Evolutionary conservation across 2,113 vertebrate species (phyloP).

Genomic region (cattle (Bos taurus)): DNA sequence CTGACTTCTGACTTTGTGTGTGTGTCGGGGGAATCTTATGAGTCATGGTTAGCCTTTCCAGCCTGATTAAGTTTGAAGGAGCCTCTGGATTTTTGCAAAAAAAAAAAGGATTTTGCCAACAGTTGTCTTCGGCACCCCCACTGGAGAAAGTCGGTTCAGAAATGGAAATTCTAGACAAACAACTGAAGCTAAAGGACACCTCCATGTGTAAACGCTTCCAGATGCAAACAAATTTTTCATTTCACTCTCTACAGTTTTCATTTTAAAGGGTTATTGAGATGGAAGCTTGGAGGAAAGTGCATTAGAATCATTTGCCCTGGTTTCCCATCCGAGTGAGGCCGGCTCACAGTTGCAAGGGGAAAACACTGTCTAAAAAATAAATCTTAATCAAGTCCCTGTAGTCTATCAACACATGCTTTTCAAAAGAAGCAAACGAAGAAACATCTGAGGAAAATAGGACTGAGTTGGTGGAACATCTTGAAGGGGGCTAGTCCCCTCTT

Average conservation of each 20-base stretch:
- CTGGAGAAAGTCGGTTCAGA: slow-evolving; percentile 66
- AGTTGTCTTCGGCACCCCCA: slow-evolving; percentile 46
- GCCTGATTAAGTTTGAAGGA: slow-evolving; percentile 3
- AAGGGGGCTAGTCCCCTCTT: slow-evolving; percentile 66
- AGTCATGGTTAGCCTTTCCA: neutral
- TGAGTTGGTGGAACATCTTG: slow-evolving; percentile 70
- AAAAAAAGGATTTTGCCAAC: slow-evolving; percentile 57
- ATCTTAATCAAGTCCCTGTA: slow-evolving; percentile 64
- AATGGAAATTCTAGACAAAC: slow-evolving; percentile 77
- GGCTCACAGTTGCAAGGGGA: slow-evolving; percentile 21
- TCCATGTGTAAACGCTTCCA: slow-evolving; percentile 79
- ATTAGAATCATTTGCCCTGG: neutral
- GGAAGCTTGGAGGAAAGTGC: slow-evolving; percentile 53
- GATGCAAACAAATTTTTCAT: slow-evolving; percentile 77
- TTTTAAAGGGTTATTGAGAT: slow-evolving; percentile 66
- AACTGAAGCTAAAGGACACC: slow-evolving; percentile 72
- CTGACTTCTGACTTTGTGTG: neutral
- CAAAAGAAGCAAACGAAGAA: slow-evolving; percentile 51
- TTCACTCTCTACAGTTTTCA: slow-evolving; percentile 62
- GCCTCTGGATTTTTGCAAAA: slow-evolving; percentile 8
- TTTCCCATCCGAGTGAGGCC: slow-evolving; percentile 13
- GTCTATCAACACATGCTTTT: slow-evolving; percentile 54
- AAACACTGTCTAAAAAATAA: slow-evolving; percentile 32
- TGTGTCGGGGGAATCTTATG: neutral
- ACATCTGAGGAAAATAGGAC: slow-evolving; percentile 61